phyloP scores from a whole-genome alignment of 2,888 invertebrate species.

The Ophion ellenae region DNA sequence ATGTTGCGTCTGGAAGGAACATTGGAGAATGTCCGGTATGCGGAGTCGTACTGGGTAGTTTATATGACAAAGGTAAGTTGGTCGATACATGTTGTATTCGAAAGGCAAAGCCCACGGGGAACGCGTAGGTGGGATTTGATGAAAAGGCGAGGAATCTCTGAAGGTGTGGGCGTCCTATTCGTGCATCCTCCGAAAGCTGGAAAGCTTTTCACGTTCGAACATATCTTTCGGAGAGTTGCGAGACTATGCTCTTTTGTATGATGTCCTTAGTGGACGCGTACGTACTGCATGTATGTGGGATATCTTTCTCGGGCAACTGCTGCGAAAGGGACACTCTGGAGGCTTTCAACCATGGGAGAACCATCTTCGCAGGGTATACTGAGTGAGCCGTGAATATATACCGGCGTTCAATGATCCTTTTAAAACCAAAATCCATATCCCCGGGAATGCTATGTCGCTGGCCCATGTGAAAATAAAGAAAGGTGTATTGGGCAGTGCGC shows the following conservation, averaged over 20 bases:
- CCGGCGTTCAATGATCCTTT: slow-evolving; percentile 22
- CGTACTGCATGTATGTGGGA: not conserved
- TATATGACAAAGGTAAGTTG: not conserved
- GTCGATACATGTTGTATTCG: not conserved
- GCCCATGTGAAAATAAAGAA: slow-evolving; percentile 6
- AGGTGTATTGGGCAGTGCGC: slow-evolving; percentile 10
- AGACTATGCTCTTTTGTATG: not conserved
- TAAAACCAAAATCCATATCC: slow-evolving; percentile 12
- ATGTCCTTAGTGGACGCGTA: not conserved
- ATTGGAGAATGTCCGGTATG: not conserved
- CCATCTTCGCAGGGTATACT: slow-evolving; percentile 13
- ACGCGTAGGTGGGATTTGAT: not conserved
- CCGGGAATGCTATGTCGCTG: not conserved
- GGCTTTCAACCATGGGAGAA: slow-evolving; percentile 41
- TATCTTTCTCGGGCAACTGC: not conserved
- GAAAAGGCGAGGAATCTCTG: not conserved
- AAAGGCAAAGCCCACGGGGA: not conserved
- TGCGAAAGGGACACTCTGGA: slow-evolving; percentile 25
- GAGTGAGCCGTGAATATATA: slow-evolving; percentile 24
- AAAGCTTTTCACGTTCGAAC: slow-evolving; percentile 43
- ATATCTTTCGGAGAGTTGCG: slow-evolving; percentile 18
- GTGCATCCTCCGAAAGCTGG: slow-evolving; percentile 18
- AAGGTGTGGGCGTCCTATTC: slow-evolving; percentile 1
- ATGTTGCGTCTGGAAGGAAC: too few relatives aligned
- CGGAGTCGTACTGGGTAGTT: not conserved